Conservation (phyloP, 2,888 invertebrate genomes). For the Leucophenga maculata region DNA sequence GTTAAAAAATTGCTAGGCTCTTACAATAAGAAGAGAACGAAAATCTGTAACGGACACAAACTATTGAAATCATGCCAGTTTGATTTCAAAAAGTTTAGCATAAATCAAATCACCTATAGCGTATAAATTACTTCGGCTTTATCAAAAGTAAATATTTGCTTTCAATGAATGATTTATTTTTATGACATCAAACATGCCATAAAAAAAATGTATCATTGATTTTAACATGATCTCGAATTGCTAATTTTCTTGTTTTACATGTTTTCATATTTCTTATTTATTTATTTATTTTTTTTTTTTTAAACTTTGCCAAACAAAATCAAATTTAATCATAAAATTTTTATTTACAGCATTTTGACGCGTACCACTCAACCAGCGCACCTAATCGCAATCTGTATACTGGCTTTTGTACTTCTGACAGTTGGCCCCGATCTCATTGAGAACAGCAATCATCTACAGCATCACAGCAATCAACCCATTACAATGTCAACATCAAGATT, state of each 20-base stretch:
- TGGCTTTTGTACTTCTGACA: conserved; percentile 75
- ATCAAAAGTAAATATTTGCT: too few relatives aligned
- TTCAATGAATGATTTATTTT: neutral
- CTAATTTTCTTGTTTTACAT: too few relatives aligned
- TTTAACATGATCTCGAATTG: too few relatives aligned
- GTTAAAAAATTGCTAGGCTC: too few relatives aligned
- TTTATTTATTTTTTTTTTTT: neutral
- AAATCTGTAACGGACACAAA: too few relatives aligned
- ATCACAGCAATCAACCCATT: neutral
- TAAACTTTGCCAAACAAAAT: neutral
- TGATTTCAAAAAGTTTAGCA: too few relatives aligned
- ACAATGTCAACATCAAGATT: neutral
- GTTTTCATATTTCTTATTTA: neutral
- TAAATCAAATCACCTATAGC: too few relatives aligned
- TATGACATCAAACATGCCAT: too few relatives aligned
- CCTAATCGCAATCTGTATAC: conserved; percentile 77
- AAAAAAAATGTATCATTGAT: too few relatives aligned
- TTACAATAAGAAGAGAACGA: too few relatives aligned
- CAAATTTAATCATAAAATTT: neutral
- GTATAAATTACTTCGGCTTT: too few relatives aligned
- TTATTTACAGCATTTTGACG: conserved; percentile 77
- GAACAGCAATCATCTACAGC: conserved; percentile 25
- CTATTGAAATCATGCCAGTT: too few relatives aligned
- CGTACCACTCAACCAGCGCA: conserved; percentile 86
- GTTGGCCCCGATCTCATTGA: conserved; percentile 73